phyloP scores from a whole-genome alignment of 2,797 vertebrate genomes.

The Psittacula derbiana region DNA sequence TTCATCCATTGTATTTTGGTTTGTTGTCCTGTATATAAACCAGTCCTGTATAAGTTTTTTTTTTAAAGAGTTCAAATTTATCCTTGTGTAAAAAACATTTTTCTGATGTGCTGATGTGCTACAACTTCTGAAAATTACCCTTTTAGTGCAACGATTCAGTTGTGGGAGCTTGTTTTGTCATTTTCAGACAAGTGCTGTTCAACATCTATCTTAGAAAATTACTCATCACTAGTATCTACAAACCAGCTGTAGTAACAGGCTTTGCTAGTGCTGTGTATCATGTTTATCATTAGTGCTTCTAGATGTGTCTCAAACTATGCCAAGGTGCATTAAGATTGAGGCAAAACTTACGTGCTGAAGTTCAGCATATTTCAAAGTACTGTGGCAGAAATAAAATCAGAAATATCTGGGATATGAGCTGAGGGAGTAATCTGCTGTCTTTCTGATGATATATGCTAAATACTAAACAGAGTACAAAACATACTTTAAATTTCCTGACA shows the following conservation, averaged over 20 bases:
- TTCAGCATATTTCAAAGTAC: neutral
- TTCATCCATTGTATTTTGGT: neutral
- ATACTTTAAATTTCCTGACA: neutral
- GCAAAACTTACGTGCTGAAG: neutral
- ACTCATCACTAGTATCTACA: neutral
- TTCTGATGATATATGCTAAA: neutral
- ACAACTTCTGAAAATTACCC: neutral
- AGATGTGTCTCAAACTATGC: neutral
- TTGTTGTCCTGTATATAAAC: neutral
- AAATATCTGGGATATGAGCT: neutral
- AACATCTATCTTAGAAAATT: neutral
- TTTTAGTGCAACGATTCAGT: neutral
- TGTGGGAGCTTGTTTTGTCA: neutral
- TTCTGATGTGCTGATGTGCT: neutral
- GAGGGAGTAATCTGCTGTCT: neutral
- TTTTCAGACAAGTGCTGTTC: neutral
- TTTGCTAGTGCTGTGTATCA: neutral
- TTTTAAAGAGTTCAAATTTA: neutral
- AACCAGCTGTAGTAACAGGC: neutral
- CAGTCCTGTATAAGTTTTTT: neutral
- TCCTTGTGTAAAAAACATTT: neutral
- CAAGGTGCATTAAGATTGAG: neutral
- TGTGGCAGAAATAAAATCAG: neutral
- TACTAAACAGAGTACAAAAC: neutral
- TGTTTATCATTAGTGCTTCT: neutral